Base-by-base conservation (phyloP, 2,113 vertebrate genomes). In the Athene cunicularia region DNA sequence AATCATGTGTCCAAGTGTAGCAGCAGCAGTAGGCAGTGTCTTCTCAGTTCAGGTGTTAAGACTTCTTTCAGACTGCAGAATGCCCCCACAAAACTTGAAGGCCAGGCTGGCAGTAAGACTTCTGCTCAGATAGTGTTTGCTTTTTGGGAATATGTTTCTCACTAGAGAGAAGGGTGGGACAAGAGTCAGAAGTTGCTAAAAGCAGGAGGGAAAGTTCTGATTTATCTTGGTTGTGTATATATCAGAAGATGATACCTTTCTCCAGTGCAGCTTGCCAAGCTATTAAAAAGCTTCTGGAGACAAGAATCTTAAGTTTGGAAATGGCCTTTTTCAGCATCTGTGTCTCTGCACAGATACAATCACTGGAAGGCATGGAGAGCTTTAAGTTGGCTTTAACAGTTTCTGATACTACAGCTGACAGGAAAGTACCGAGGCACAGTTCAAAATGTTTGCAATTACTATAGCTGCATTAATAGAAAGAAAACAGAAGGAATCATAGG, bases 141-240 rank as follows among this genome's bases (percentile, higher is more conserved):
- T 91, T 23, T 60, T 64, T 20, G 35, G 32, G 47, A 79, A 59
- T 22, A 1, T 24, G 6, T 58, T 96, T 96, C 76, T 83, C 95
- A 52, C 96, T 95, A 97, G 95, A 86, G 96, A 97, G 94, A 86
- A 55, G 60, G 90, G 14, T 93, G 71, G 62, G 52, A 39, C 58
- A 83, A 56, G 59, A 92, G 70, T 84, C 8, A 2, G 58, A 87
- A 47, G 37, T 62, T 91, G 45, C 82, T 64, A 49, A 52, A 85
- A 74, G 59, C 53, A 21, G 17, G 45, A 70, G 37, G 21, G 55
- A 80, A 85, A n/a, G 14, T 92, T 90, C 59, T 55, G 32, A 28
- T 64, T 86, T 71, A 26, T 67, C 9, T 67, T 80, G 50, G 33
- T 80, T 5, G 0, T 43, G 4, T 77, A 14, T 66, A 17, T 49